phyloP scores from a whole-genome alignment of 2,113 vertebrate genomes.

The Salminus brasiliensis region DNA sequence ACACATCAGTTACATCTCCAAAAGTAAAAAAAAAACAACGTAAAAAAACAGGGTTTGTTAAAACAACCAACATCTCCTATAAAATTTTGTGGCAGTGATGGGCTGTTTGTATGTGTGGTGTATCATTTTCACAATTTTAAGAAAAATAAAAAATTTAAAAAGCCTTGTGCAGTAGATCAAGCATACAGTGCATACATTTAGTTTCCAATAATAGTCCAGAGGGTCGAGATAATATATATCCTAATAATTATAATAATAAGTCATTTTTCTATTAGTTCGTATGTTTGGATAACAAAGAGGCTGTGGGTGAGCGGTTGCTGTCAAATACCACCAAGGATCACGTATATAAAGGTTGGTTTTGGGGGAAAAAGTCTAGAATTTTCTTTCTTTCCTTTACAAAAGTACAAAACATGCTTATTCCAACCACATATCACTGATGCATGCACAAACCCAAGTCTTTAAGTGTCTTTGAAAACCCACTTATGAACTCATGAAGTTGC shows the following conservation, averaged over 20 bases:
- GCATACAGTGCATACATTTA: conserved; percentile 7
- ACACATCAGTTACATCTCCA: conserved; percentile 26
- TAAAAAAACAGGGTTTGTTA: too few relatives aligned
- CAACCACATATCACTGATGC: conserved; percentile 63
- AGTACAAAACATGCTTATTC: conserved; percentile 73
- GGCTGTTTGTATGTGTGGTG: background rate
- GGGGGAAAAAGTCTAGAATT: background rate
- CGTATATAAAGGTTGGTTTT: background rate
- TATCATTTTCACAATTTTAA: background rate
- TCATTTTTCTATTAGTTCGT: too few relatives aligned
- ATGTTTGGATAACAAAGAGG: conserved; percentile 50
- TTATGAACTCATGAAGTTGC: conserved; percentile 63
- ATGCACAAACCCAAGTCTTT: conserved; percentile 65
- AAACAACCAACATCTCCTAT: background rate
- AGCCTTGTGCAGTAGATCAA: background rate
- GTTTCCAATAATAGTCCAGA: too few relatives aligned
- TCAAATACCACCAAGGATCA: background rate
- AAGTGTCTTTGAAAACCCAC: conserved; percentile 53
- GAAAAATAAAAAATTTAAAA: background rate
- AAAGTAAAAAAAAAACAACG: background rate
- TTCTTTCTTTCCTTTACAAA: background rate
- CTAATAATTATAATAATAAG: too few relatives aligned
- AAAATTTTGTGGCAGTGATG: conserved; percentile 42
- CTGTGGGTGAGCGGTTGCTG: background rate
- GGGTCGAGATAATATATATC: too few relatives aligned